Evolutionary conservation across 2,797 vertebrate species (phyloP).

Genomic region (Chrysocyon brachyurus): DNA sequence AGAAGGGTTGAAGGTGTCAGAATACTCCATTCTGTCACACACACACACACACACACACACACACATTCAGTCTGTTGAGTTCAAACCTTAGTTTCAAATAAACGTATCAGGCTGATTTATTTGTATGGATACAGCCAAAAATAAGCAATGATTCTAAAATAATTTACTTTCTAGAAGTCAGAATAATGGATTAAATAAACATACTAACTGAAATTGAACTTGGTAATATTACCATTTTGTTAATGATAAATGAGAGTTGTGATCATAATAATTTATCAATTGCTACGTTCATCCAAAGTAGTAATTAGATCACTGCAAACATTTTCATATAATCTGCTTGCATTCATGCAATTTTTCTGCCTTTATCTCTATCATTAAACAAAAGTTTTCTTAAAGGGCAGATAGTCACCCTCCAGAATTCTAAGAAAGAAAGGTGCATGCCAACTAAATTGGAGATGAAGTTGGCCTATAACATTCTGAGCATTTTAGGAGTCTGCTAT

Average conservation of each 20-base stretch:
- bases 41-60: not conserved
- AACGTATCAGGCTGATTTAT: constrained; percentile 44
- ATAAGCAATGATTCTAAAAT: constrained; percentile 6
- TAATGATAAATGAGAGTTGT: not conserved
- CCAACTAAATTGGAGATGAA: not conserved
- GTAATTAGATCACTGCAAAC: not conserved
- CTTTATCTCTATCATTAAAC: not conserved
- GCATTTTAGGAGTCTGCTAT: not conserved
- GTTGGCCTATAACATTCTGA: not conserved
- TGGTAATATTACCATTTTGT: constrained; percentile 1
- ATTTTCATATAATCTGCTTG: constrained; percentile 1
- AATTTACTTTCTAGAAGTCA: constrained; percentile 27
- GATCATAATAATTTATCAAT: constrained; percentile 15
- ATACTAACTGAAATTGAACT: not conserved
- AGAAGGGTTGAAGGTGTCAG: not conserved
- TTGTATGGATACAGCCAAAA: not conserved
- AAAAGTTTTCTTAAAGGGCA: not conserved
- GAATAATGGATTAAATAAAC: constrained; percentile 34
- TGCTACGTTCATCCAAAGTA: not conserved
- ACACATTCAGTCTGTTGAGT: not conserved
- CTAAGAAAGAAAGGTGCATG: not conserved
- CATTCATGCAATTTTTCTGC: not conserved
- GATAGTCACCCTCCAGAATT: not conserved
- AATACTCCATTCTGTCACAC: not conserved
- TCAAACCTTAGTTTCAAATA: not conserved